Evolutionary conservation across 2,797 vertebrate genomes (phyloP).

Genomic region (Acipenser oxyrinchus): DNA sequence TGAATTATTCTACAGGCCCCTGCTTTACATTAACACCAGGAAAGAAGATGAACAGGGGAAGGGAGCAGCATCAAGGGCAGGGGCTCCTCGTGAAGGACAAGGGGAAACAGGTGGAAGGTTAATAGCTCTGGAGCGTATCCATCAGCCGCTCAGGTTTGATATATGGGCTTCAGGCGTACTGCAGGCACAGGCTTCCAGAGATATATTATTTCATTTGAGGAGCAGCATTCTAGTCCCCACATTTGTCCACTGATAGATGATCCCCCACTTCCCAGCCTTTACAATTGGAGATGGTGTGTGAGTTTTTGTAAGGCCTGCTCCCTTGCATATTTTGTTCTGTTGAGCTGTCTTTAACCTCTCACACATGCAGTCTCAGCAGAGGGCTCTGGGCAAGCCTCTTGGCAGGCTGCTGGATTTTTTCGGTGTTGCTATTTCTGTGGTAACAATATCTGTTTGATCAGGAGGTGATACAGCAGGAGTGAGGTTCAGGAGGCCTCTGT

Average conservation of each 20-base stretch:
- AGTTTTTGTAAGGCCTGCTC: constrained; percentile 73
- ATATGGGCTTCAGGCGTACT: constrained; percentile 87
- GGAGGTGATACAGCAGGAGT: constrained; percentile 43
- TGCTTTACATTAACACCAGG: constrained; percentile 71
- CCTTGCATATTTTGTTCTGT: constrained; percentile 70
- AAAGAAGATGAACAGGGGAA: constrained; percentile 76
- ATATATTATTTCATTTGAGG: constrained; percentile 99
- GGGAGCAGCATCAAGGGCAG: constrained; percentile 85
- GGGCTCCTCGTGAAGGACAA: constrained; percentile 84
- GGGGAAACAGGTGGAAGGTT: constrained; percentile 99
- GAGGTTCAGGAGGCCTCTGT: constrained; percentile 66
- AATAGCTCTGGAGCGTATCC: constrained; percentile 98
- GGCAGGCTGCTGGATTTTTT: constrained; percentile 53
- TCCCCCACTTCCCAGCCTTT: constrained; percentile 58
- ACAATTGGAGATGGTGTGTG: constrained; percentile 77
- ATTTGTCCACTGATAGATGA: constrained; percentile 99
- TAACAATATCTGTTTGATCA: constrained; percentile 74
- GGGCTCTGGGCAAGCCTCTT: constrained; percentile 46
- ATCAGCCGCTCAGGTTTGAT: constrained; percentile 95
- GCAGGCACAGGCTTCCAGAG: constrained; percentile 98
- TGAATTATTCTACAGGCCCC: constrained; percentile 87
- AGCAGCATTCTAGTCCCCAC: constrained; percentile 88
- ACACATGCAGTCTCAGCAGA: constrained; percentile 39
- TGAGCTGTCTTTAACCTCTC: constrained; percentile 64
- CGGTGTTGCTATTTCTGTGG: constrained; percentile 69